Percentiles rank a stretch among this genome's conserved stretches.
phyloP scores from a whole-genome alignment of 2,113 vertebrate species.

The Rhodinocichla rosea region DNA sequence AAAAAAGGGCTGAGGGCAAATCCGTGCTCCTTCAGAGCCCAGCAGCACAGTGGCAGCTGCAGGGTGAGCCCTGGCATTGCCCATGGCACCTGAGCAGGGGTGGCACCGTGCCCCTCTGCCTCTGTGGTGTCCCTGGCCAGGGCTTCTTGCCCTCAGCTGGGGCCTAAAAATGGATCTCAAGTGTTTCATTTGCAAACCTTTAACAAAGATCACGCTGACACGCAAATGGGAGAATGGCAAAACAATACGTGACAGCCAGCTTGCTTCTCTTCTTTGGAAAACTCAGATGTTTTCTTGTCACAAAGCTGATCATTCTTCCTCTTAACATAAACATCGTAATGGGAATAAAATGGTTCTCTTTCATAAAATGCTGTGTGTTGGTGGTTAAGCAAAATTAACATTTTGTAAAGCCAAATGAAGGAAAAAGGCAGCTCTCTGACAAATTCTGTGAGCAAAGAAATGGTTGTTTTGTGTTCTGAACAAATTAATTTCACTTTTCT shows the following conservation, averaged over 20 bases:
- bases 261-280: background rate
- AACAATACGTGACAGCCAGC: background rate
- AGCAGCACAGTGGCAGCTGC: background rate
- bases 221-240: background rate
- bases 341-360: background rate
- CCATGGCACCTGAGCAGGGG: rapidly evolving
- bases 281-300: background rate
- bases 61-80: background rate
- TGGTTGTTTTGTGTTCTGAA: background rate
- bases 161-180: rapidly evolving
- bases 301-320: slow-evolving; percentile 5
- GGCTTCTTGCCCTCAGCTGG: background rate
- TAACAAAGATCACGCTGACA: background rate
- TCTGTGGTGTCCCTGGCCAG: rapidly evolving
- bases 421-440: background rate
- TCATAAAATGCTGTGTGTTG: background rate
- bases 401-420: background rate
- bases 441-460: background rate
- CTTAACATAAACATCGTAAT: background rate
- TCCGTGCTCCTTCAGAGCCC: rapidly evolving
- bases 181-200: background rate
- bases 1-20: background rate
- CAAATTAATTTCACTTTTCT: background rate
- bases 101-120: rapidly evolving
- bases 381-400: background rate